Percentiles rank a stretch among this genome's conserved stretches.
phyloP scores from a whole-genome alignment of 2,797 vertebrate genomes.

The Spinus olivaceus region DNA sequence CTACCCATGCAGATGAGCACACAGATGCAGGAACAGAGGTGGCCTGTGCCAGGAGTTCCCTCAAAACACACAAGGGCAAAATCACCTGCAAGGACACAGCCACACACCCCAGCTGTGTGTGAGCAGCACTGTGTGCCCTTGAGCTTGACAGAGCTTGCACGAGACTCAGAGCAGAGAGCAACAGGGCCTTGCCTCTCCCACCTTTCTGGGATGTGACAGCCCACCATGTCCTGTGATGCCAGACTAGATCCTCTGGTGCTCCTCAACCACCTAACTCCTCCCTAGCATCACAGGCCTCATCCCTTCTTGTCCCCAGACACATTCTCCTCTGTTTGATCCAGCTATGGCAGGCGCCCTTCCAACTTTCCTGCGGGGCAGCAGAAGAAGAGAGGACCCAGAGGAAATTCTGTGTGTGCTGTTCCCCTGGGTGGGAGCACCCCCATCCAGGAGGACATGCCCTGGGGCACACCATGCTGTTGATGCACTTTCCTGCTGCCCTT shows the following conservation, averaged over 20 bases:
- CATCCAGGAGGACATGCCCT: not conserved
- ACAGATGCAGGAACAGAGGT: not conserved
- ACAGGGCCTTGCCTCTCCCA: not conserved
- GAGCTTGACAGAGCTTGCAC: not conserved
- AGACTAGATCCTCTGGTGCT: not conserved
- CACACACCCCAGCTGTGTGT: not conserved
- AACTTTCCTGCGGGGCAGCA: not conserved
- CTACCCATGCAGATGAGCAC: rapidly evolving
- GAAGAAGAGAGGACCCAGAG: not conserved
- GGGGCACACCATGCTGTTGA: not conserved
- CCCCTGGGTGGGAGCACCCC: rapidly evolving
- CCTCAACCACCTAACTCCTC: not conserved
- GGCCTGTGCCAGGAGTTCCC: not conserved
- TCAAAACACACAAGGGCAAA: not conserved
- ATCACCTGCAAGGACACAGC: not conserved
- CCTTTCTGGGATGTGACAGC: not conserved
- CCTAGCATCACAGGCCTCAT: not conserved
- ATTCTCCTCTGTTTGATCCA: not conserved
- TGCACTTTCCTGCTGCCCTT: not conserved
- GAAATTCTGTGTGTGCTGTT: not conserved
- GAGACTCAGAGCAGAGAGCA: not conserved
- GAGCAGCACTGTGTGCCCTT: not conserved
- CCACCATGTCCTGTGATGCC: not conserved
- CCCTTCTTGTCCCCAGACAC: not conserved
- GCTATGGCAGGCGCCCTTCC: not conserved